Conservation (phyloP, 2,113 vertebrate genomes). For the Aptenodytes forsteri region DNA sequence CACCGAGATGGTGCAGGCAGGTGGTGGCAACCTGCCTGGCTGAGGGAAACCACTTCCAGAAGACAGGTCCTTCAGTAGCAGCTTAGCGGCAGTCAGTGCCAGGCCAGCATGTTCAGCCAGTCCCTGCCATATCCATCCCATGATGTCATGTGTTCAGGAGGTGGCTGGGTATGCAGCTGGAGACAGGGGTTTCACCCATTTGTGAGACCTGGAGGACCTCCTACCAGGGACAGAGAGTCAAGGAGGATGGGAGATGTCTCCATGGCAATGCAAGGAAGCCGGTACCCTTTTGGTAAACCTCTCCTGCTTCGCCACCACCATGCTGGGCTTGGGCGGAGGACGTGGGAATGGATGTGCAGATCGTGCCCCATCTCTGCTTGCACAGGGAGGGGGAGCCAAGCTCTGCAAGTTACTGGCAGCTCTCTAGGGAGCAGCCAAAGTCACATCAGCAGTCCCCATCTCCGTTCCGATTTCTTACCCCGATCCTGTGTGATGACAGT, state of each 20-base stretch:
- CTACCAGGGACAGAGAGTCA: background rate
- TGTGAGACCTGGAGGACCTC: background rate
- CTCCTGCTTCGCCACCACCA: background rate
- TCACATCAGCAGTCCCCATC: background rate
- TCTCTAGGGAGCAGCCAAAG: background rate
- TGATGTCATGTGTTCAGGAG: background rate
- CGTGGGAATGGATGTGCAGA: background rate
- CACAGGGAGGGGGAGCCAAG: background rate
- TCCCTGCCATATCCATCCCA: background rate
- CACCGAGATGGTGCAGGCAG: background rate
- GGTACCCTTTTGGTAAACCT: background rate
- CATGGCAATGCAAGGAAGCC: background rate
- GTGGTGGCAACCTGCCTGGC: background rate
- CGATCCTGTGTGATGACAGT: rapidly evolving
- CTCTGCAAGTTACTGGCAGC: background rate
- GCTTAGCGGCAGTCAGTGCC: background rate
- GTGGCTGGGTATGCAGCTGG: background rate
- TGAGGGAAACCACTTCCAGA: background rate
- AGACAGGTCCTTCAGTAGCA: background rate
- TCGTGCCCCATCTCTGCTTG: background rate
- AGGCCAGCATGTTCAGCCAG: background rate
- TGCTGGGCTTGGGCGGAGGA: background rate
- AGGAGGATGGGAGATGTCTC: background rate
- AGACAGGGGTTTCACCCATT: background rate
- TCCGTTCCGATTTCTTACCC: rapidly evolving